Conservation (phyloP, 2,888 invertebrate species). For the Andrena praecox region DNA sequence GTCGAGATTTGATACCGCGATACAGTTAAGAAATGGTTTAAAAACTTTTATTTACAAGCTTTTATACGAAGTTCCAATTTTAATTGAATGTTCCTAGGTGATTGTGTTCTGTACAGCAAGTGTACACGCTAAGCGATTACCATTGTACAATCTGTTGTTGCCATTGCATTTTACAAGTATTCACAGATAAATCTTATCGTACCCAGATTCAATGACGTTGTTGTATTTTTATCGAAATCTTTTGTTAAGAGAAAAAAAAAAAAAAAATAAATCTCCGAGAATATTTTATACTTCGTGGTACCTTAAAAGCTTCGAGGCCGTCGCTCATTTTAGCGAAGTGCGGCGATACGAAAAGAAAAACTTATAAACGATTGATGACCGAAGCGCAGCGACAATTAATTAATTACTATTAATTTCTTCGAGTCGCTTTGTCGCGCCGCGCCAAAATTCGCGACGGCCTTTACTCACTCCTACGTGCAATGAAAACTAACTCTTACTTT, state of each 20-base stretch:
- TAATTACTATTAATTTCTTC: no score
- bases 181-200: slow-evolving; percentile 24
- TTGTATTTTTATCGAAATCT: slow-evolving; percentile 3
- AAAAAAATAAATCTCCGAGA: slow-evolving; percentile 17
- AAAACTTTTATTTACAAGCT: slow-evolving; percentile 35
- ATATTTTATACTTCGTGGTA: background rate
- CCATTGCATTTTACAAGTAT: slow-evolving; percentile 5
- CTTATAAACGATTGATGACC: no score
- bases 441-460: background rate
- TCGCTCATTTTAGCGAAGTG: no score
- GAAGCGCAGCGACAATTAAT: no score
- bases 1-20: slow-evolving; percentile 15
- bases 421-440: no score
- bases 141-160: slow-evolving; percentile 16
- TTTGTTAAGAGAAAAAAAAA: slow-evolving; percentile 10
- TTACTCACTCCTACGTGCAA: background rate
- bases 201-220: slow-evolving; percentile 24
- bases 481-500: background rate
- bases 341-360: no score
- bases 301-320: background rate
- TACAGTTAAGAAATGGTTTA: slow-evolving; percentile 15
- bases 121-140: slow-evolving; percentile 16
- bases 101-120: slow-evolving; percentile 12
- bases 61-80: background rate
- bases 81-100: background rate